Conservation (phyloP, 1,140 invertebrate genomes). For the Belonocnema kinseyi region DNA sequence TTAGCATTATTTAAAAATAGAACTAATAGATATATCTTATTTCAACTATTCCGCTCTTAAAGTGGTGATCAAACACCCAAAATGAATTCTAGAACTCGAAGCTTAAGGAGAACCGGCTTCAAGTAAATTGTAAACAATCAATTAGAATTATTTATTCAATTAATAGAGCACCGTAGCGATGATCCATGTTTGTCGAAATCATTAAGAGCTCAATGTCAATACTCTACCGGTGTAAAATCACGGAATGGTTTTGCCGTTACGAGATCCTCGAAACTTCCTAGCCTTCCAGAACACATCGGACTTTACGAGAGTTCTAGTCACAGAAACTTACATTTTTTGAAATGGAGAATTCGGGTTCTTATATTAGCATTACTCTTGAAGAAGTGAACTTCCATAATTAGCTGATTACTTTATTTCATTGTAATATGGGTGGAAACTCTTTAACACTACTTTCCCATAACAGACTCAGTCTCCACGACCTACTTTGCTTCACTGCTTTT, state of each 20-base stretch:
- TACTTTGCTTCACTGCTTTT: neutral
- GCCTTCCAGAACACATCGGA: neutral
- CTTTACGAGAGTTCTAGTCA: neutral
- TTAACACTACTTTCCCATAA: neutral
- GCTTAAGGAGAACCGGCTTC: neutral
- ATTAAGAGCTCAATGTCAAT: conserved; percentile 20
- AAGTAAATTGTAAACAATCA: neutral
- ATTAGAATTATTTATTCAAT: neutral
- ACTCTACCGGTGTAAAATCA: neutral
- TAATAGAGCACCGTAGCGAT: neutral
- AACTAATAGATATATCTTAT: too few relatives aligned
- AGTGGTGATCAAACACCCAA: neutral
- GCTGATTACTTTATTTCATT: neutral
- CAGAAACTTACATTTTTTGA: neutral
- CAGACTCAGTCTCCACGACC: neutral
- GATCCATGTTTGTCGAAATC: conserved; percentile 4
- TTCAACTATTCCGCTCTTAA: too few relatives aligned
- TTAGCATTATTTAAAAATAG: too few relatives aligned
- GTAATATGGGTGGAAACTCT: neutral
- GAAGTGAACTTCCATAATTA: neutral
- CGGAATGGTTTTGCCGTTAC: neutral
- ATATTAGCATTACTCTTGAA: neutral
- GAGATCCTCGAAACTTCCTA: conserved; percentile 6
- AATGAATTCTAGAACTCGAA: neutral
- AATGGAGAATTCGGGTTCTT: neutral